Conservation (phyloP, 2,113 vertebrate genomes). For the Ptyas mucosa region DNA sequence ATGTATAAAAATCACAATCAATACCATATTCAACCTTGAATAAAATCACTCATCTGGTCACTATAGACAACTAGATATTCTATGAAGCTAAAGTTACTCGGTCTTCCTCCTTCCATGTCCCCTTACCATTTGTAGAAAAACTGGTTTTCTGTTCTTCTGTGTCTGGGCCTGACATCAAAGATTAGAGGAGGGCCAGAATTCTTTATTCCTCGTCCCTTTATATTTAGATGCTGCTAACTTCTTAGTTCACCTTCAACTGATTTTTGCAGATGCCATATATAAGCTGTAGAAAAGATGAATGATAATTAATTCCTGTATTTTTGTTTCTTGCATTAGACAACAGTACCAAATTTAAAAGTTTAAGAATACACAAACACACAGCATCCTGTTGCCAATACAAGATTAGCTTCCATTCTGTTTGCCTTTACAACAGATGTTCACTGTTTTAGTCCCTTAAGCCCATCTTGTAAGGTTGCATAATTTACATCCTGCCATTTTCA, state of each 20-base stretch:
- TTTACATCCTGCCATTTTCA: slow-evolving; percentile 28
- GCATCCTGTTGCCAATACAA: slow-evolving; percentile 41
- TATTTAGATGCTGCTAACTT: not conserved
- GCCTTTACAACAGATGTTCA: slow-evolving; percentile 67
- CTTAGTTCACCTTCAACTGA: slow-evolving; percentile 9
- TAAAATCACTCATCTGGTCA: not conserved
- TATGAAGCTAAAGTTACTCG: not conserved
- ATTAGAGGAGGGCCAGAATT: not conserved
- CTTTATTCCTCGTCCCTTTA: not conserved
- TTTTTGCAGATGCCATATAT: slow-evolving; percentile 48
- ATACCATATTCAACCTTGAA: not conserved
- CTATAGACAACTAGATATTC: not conserved
- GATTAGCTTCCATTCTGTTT: slow-evolving; percentile 55
- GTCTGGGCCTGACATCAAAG: not conserved
- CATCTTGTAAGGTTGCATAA: slow-evolving; percentile 32
- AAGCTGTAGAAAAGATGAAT: slow-evolving; percentile 39
- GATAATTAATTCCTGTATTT: slow-evolving; percentile 12
- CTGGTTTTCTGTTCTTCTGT: not conserved
- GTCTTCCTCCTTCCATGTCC: not conserved
- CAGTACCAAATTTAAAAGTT: slow-evolving; percentile 42
- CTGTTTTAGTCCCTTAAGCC: slow-evolving; percentile 55
- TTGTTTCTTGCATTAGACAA: slow-evolving; percentile 29
- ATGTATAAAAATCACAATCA: not conserved
- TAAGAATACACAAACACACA: slow-evolving; percentile 31
- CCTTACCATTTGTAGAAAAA: not conserved